Evolutionary conservation across 2,797 vertebrate species (phyloP), one percentile per base, ranked within the genome.

Genomic region (Xyrichtys novacula): DNA sequence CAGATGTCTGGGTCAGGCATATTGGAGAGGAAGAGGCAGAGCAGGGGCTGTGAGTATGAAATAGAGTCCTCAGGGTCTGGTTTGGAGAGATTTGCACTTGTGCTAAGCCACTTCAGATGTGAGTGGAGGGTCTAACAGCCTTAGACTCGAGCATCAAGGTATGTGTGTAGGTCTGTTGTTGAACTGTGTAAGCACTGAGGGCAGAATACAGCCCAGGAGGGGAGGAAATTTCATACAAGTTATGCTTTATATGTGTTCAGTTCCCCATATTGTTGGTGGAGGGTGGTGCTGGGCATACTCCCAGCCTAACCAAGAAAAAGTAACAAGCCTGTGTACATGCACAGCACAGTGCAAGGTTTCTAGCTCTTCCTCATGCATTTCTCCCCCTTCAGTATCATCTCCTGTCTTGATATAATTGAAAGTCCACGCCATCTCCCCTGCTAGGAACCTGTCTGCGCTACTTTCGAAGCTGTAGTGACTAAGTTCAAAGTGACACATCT

Each of bases 401-500:
- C 31, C 15, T 42, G 22, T 58, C 73, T 81, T 74, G 55, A 76
- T 85, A 86, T 87, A 90, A 91, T 89, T 89, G 76, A 87, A 86
- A 83, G 76, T 68, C 60, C 56, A 56, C 25, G 23, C 29, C 31
- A 1, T 54, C 61, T 60, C 54, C 70, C 74, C 59, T 32, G 55
- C 74, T 54, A 65, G 71, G 79, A 82, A 80, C 68, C 80, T 83
- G 75, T 84, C 84, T 66, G 72, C 14, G 6, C 43, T 48, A 64
- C 77, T 77, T 78, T 61, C 54, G 75, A 81, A 69, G 68, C 75
- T 28, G 57, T 23, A 26, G 71, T 67, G 94, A 95, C 92, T 93
- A 92, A 96, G 95, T 97, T 97, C 95, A 94, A 96, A 96, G 95
- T 96, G 96, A 97, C 96, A 97, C 94, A 93, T 83, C 67, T 34